A percentile compares a stretch with the other conserved stretches of the same genome.
Evolutionary conservation across 2,113 vertebrate species (phyloP).

Genomic region (Tylochromis polylepis): DNA sequence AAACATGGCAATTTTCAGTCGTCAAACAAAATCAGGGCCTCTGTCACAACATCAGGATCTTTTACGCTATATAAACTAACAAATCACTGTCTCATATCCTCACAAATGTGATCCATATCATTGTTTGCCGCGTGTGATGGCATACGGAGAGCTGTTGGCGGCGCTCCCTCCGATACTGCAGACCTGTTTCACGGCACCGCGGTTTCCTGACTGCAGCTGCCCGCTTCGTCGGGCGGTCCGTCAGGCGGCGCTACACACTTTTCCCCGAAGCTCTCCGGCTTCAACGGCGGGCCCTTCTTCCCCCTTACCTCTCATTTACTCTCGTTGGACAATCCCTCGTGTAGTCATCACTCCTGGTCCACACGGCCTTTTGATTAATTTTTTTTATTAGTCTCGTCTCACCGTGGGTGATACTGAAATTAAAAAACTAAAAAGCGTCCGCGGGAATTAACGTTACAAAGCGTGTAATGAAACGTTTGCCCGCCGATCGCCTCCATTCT

Average conservation of each 20-base stretch:
- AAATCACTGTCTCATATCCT: neutral
- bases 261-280: constrained; percentile 70
- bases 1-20: neutral
- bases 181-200: constrained; percentile 67
- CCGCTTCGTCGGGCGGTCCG: constrained; percentile 72
- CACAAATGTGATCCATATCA: neutral
- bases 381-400: neutral
- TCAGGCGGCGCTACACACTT: constrained; percentile 82
- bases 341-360: constrained; percentile 12
- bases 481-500: constrained; percentile 60
- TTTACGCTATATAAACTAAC: neutral
- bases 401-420: neutral
- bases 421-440: neutral
- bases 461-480: constrained; percentile 60
- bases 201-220: constrained; percentile 63
- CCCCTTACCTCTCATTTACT: constrained; percentile 64
- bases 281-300: constrained; percentile 70
- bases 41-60: neutral
- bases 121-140: constrained; percentile 53
- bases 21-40: neutral
- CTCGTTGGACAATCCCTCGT: constrained; percentile 54
- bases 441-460: constrained; percentile 22
- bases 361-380: neutral
- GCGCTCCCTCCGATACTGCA: constrained; percentile 69
- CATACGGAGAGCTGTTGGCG: constrained; percentile 74